Evolutionary conservation across 2,113 vertebrate genomes (phyloP).

Genomic region (Notothenia coriiceps): DNA sequence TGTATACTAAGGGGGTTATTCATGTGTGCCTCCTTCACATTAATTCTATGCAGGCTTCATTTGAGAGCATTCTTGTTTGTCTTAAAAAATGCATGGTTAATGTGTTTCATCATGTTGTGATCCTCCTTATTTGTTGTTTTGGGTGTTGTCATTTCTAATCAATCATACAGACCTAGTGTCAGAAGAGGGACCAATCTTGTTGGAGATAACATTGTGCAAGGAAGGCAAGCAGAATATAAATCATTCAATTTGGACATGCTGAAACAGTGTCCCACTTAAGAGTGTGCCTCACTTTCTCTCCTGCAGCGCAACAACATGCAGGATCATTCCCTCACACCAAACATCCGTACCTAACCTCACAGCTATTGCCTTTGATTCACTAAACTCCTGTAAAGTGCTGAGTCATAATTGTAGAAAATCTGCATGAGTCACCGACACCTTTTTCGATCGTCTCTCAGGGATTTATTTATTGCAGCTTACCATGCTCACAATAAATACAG

Average conservation of each 20-base stretch:
- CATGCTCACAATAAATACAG: not conserved
- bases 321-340: not conserved
- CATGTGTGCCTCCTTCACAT: not conserved
- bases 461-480: not conserved
- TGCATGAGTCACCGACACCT: constrained; percentile 23
- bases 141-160: not conserved
- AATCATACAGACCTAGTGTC: not conserved
- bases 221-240: not conserved
- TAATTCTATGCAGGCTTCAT: not conserved
- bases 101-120: not conserved
- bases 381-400: constrained; percentile 14
- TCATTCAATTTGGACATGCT: not conserved
- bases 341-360: constrained; percentile 4
- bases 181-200: not conserved
- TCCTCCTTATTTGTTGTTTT: not conserved
- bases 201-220: not conserved
- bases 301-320: not conserved
- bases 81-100: not conserved
- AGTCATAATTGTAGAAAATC: constrained; percentile 48
- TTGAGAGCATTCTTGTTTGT: not conserved
- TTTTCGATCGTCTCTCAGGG: not conserved
- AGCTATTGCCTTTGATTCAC: constrained; percentile 15
- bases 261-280: not conserved
- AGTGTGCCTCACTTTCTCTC: not conserved
- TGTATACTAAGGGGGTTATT: not conserved